Evolutionary conservation across 1,140 invertebrate species (phyloP), one percentile per base, ranked within the genome.

Genomic region (Drosophila rhopaloa): DNA sequence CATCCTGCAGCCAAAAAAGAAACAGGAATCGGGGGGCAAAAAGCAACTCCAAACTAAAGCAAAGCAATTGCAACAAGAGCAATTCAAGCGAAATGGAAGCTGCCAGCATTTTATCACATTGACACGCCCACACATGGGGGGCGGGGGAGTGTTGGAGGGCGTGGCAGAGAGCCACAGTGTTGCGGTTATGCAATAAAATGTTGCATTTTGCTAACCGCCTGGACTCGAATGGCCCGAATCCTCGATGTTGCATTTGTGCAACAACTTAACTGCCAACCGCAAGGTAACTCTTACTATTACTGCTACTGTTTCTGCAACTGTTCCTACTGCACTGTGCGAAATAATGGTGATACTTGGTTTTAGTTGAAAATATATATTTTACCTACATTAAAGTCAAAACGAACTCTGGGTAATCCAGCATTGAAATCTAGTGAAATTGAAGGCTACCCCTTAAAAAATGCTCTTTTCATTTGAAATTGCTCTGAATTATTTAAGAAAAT

Each of bases 131-230:
- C 10, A 6, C 8, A 0, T 9, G 13, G 9, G 7, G 11, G 24
- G 46, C 0, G 2, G 46, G 5, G 2, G 11, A n/a, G 47, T 1
- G 43, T 7, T 4, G 9, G 8, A 5, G 6, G 35, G 51, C 4
- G 14, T 4, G 24, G 47, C 24, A 35, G 1, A 37, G 27, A 40
- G 57, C 78, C 76, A 51, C 76, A 81, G 65, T 80, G 63, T 79
- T 84, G 81, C 47, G 81, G 81, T 75, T 81, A 70, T 68, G 61
- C 65, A 66, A 81, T 86, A 86, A 84, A 85, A 76, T 81, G 82
- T 86, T 86, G 75, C 82, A 81, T 79, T 85, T 86, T 78, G 32
- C 55, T 40, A 29, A 38, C 13, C 19, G 24, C 13, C 13, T n/a
- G 3, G 46, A 4, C 32, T 38, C 40, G 29, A n/a, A 40, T 46